phyloP scores from a whole-genome alignment of 1,140 invertebrate species.

The Aphidius gifuensis region DNA sequence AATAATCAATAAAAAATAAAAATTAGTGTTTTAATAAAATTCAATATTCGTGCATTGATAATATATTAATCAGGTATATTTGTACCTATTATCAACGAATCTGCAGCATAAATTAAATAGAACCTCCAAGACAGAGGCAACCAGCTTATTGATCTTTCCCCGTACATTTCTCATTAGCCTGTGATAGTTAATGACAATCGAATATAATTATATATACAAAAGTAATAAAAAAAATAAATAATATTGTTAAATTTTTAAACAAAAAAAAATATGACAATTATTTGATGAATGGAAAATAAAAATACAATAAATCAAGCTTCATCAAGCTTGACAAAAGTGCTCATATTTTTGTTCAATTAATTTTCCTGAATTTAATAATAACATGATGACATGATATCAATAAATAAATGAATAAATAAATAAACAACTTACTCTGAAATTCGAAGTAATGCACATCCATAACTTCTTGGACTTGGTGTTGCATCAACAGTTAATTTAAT shows the following conservation, averaged over 20 bases:
- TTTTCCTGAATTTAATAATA: too few species aligned
- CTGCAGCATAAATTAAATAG: slow-evolving; percentile 65
- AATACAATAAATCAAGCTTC: not conserved
- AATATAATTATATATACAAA: too few species aligned
- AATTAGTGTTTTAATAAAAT: slow-evolving; percentile 3
- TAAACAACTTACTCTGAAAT: slow-evolving; percentile 59
- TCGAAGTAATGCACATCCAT: slow-evolving; percentile 54
- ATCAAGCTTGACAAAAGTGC: slow-evolving; percentile 4
- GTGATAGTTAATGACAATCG: slow-evolving; percentile 37
- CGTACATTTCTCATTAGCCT: slow-evolving; percentile 58
- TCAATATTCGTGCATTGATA: slow-evolving; percentile 43
- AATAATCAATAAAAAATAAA: slow-evolving; percentile 2
- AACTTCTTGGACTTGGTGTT: slow-evolving; percentile 50
- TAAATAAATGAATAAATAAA: too few species aligned
- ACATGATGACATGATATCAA: too few species aligned
- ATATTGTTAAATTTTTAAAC: too few species aligned
- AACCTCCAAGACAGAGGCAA: slow-evolving; percentile 62
- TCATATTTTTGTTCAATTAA: too few species aligned
- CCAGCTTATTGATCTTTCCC: slow-evolving; percentile 62
- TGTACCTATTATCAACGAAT: slow-evolving; percentile 58
- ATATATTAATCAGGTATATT: slow-evolving; percentile 42
- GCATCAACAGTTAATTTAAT: slow-evolving; percentile 62
- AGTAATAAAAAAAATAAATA: too few species aligned
- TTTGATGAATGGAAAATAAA: too few species aligned
- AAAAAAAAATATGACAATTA: too few species aligned